Conservation (phyloP, 1,140 invertebrate genomes). For the honey bee (Apis mellifera) region Amel_HAv3.1 CM009933.2:9725501-9726000, state of each 20-base stretch:
- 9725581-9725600: slow-evolving; percentile 26
- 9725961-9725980: no score
- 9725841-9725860: neutral
- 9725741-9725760: neutral
- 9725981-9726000: no score
- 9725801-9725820: neutral
- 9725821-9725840: neutral
- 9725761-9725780: neutral
- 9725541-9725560: neutral
- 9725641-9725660: slow-evolving; percentile 10
- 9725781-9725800: neutral
- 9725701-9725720: neutral
- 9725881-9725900: neutral
- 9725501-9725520: slow-evolving; percentile 46
- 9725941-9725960: no score
- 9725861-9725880: neutral
- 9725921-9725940: no score
- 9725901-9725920: no score
- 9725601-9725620: slow-evolving; percentile 21
- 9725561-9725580: slow-evolving; percentile 38
- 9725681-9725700: neutral
- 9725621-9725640: slow-evolving; percentile 9
- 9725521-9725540: slow-evolving; percentile 41
- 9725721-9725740: neutral
- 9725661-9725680: slow-evolving; percentile 23